Evolutionary conservation across 2,888 invertebrate species (phyloP).

Genomic region (Acleris sparsana): DNA sequence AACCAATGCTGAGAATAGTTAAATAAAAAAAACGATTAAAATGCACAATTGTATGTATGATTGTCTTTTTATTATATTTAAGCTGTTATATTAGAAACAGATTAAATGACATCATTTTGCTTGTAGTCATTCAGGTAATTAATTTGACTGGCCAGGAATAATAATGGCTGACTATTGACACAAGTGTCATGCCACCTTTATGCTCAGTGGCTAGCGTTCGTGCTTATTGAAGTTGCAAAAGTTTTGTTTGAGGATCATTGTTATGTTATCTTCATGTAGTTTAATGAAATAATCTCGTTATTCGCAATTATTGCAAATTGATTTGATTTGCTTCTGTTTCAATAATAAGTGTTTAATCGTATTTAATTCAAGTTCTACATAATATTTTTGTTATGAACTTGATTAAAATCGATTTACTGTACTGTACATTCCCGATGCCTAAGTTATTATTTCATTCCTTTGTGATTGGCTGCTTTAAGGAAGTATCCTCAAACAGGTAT

Average conservation of each 20-base stretch:
- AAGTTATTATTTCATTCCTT: neutral
- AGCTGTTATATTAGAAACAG: conserved; percentile 1
- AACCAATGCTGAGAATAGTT: no score
- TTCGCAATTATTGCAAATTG: neutral
- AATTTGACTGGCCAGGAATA: conserved; percentile 6
- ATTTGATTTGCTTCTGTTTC: neutral
- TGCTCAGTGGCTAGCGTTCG: conserved; percentile 2
- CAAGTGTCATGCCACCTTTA: conserved; percentile 17
- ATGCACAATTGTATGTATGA: neutral
- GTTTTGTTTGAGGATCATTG: conserved; percentile 21
- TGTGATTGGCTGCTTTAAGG: conserved; percentile 16
- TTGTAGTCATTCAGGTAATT: conserved; percentile 1
- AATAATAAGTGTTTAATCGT: neutral
- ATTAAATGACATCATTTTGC: conserved; percentile 22
- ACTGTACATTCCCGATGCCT: neutral
- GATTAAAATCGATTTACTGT: neutral
- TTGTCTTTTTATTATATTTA: conserved; percentile 11
- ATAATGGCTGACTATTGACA: conserved; percentile 20
- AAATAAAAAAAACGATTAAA: neutral
- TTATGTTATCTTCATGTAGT: neutral
- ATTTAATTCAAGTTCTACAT: neutral
- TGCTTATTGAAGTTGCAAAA: conserved; percentile 14
- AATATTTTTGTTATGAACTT: no score
- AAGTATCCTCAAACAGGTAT: conserved; percentile 28
- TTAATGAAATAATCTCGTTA: no score